Percentiles rank a stretch among this genome's conserved stretches.
These are phyloP conservation scores for Nezara viridula DNA, from an alignment of 2,888 invertebrate genomes.

Conservation along the genomic window DNA sequence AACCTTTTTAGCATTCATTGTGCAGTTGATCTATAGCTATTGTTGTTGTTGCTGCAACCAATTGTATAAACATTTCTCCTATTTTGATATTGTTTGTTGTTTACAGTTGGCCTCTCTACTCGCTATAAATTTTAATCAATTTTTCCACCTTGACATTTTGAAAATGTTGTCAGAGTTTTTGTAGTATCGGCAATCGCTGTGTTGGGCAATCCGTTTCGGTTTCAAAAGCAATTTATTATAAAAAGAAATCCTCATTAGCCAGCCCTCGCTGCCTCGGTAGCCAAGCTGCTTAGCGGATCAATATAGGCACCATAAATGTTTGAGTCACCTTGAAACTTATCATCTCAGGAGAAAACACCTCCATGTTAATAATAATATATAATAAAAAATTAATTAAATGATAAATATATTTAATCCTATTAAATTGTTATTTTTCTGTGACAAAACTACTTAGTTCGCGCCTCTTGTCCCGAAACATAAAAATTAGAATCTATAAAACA, in stretches of 20 bases:
- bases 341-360: background rate
- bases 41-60: too few relatives aligned
- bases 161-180: background rate
- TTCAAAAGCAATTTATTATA: background rate
- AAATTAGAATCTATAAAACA: too few relatives aligned
- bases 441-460: too few relatives aligned
- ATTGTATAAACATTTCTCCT: too few relatives aligned
- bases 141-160: constrained; percentile 7
- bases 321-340: constrained; percentile 9
- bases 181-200: background rate
- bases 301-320: constrained; percentile 13
- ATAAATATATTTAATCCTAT: too few relatives aligned
- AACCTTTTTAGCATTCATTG: too few relatives aligned
- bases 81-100: too few relatives aligned
- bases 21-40: too few relatives aligned
- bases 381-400: background rate
- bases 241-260: background rate
- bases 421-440: too few relatives aligned
- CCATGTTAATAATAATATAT: background rate
- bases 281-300: background rate
- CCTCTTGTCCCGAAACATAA: too few relatives aligned
- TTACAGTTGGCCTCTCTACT: too few relatives aligned
- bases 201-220: background rate
- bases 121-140: constrained; percentile 1
- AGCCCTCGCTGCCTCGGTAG: too few relatives aligned